These are phyloP conservation scores for Prunella fulvescens DNA, from an alignment of 2,113 vertebrate genomes.

Conservation along the genomic window DNA sequence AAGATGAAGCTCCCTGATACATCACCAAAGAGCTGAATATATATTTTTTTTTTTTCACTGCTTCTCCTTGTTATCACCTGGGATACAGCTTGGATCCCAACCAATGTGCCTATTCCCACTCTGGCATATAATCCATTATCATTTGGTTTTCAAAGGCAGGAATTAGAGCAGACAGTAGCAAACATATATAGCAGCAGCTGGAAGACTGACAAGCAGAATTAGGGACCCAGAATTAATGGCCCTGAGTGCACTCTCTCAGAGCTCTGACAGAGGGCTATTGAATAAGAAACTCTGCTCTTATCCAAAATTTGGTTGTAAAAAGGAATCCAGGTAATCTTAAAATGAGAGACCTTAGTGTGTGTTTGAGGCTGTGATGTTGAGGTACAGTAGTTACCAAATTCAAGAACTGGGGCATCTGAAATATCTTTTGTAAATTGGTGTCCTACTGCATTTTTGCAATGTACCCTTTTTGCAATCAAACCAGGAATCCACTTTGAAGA, in stretches of 20 bases:
- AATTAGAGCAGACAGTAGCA: constrained; percentile 10
- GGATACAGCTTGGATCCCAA: neutral
- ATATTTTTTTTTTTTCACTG: neutral
- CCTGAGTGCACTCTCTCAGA: neutral
- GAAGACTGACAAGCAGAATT: constrained; percentile 6
- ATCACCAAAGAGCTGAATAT: neutral
- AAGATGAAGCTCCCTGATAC: neutral
- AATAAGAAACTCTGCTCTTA: neutral
- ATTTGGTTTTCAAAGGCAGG: constrained; percentile 2
- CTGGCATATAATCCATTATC: constrained; percentile 28
- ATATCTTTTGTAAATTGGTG: neutral
- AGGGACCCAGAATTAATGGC: neutral
- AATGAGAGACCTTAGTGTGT: neutral
- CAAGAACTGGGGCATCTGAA: neutral
- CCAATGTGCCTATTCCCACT: neutral
- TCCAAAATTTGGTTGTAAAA: neutral
- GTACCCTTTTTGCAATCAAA: neutral
- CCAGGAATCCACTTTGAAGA: neutral
- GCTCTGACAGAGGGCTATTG: neutral
- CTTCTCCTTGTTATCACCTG: neutral
- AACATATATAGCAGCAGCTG: neutral
- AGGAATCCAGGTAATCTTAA: neutral
- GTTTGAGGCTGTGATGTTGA: neutral
- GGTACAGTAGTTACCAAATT: neutral
- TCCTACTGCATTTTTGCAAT: neutral